A percentile compares a stretch with the other conserved stretches of the same genome.
Evolutionary conservation across 2,797 vertebrate species (phyloP).

Genomic region (Limnodromus scolopaceus): DNA sequence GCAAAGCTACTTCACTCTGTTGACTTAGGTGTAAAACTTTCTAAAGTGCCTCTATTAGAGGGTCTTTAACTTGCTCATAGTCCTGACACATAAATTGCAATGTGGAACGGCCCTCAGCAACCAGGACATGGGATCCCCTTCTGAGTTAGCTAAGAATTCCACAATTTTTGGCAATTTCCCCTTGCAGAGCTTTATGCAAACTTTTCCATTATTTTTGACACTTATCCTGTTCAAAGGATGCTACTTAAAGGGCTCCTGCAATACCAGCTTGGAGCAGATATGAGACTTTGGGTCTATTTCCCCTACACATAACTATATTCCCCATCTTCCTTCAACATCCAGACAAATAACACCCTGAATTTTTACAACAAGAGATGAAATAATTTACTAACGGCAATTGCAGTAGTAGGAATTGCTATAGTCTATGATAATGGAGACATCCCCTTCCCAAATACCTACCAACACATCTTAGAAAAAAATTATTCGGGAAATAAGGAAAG

Average conservation of each 20-base stretch:
- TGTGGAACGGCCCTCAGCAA: not conserved
- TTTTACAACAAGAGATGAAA: not conserved
- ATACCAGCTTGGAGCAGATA: not conserved
- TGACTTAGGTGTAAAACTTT: not conserved
- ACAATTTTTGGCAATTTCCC: not conserved
- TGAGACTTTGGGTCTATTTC: not conserved
- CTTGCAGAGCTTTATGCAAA: not conserved
- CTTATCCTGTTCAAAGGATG: not conserved
- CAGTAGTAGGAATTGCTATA: not conserved
- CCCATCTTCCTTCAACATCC: not conserved
- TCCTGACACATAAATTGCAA: not conserved
- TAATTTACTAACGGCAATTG: not conserved
- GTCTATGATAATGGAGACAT: not conserved
- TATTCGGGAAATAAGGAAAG: not conserved
- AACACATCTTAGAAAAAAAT: not conserved
- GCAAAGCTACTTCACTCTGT: not conserved
- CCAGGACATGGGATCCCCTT: not conserved
- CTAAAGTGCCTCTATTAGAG: not conserved
- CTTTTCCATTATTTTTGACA: not conserved
- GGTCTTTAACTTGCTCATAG: not conserved
- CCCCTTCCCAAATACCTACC: not conserved
- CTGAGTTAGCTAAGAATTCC: not conserved
- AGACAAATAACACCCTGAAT: not conserved
- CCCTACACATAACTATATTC: not conserved
- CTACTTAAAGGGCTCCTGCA: not conserved